Percentiles rank a stretch among this genome's conserved stretches.
These are phyloP conservation scores for Epinephelus moara DNA, from an alignment of 2,113 vertebrate species.

Conservation along the genomic window DNA sequence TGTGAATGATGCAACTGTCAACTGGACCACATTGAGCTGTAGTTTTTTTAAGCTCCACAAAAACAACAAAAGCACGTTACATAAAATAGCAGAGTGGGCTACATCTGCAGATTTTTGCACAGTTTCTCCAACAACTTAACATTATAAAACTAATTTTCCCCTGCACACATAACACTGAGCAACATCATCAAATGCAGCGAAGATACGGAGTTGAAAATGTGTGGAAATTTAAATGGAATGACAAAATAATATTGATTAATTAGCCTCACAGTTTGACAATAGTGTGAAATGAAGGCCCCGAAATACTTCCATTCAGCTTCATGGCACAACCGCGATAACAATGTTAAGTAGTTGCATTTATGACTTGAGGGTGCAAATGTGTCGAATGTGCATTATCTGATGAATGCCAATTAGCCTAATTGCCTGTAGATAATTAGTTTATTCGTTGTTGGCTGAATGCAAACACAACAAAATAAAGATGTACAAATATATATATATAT, in stretches of 20 bases:
- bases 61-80: background rate
- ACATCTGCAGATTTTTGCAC: background rate
- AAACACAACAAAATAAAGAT: constrained; percentile 32
- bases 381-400: constrained; percentile 40
- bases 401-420: constrained; percentile 61
- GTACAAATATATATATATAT: background rate
- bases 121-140: constrained; percentile 1
- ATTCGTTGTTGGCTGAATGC: constrained; percentile 10
- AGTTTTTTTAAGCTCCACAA: background rate
- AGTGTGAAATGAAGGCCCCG: constrained; percentile 27
- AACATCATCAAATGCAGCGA: background rate
- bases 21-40: background rate
- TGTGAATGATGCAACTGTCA: constrained; percentile 3
- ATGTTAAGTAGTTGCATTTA: constrained; percentile 49
- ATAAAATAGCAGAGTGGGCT: background rate
- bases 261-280: constrained; percentile 49
- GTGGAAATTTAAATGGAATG: constrained; percentile 15
- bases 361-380: constrained; percentile 51
- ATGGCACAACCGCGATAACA: constrained; percentile 40
- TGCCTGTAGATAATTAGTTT: constrained; percentile 53
- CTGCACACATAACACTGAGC: background rate
- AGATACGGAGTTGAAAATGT: constrained; percentile 33
- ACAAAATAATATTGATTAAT: constrained; percentile 53
- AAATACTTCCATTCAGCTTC: constrained; percentile 39
- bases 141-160: constrained; percentile 10